Conservation (phyloP, 2,113 vertebrate species). For the Trichechus manatus region DNA sequence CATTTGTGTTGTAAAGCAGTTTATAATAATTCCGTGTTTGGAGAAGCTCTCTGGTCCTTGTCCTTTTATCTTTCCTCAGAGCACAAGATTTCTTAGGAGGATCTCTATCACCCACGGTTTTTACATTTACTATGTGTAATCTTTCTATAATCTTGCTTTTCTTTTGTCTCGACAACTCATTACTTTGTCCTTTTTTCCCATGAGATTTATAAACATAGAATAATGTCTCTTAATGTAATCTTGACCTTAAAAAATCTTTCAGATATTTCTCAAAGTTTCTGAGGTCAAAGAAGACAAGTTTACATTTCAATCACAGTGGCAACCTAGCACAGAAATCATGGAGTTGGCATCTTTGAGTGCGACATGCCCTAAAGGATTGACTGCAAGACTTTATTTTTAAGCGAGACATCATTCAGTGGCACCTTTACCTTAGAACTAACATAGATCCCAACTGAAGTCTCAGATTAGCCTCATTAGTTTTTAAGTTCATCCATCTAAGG, state of each 20-base stretch:
- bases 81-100: not conserved
- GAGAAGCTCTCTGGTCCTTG: not conserved
- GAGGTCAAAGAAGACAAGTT: constrained; percentile 44
- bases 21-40: constrained; percentile 35
- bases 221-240: not conserved
- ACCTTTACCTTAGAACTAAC: constrained; percentile 3
- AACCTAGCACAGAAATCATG: not conserved
- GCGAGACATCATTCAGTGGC: not conserved
- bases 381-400: not conserved
- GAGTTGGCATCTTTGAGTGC: not conserved
- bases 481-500: constrained; percentile 49
- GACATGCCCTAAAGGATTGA: not conserved
- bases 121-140: not conserved
- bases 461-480: constrained; percentile 54
- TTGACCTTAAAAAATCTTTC: constrained; percentile 33
- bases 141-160: not conserved
- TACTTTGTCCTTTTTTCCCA: constrained; percentile 3
- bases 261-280: constrained; percentile 49
- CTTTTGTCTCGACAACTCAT: not conserved
- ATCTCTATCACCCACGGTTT: not conserved
- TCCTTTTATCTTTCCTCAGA: not conserved
- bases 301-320: not conserved
- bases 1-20: not conserved
- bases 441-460: constrained; percentile 37
- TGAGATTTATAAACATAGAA: constrained; percentile 3